phyloP scores from a whole-genome alignment of 2,888 invertebrate genomes.

The Xylota sylvarum region DNA sequence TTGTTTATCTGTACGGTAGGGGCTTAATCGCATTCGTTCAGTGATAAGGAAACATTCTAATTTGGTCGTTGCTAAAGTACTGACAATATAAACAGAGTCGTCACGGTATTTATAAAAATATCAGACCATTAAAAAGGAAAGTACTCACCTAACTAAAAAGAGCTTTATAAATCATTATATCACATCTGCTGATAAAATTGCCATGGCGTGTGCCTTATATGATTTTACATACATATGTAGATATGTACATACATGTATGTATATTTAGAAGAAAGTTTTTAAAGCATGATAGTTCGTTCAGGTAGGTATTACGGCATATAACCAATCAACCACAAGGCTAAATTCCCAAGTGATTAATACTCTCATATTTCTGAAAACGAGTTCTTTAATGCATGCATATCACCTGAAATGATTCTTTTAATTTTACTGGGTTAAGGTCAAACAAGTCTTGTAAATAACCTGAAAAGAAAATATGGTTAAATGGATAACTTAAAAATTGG shows the following conservation, averaged over 20 bases:
- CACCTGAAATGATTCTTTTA: neutral
- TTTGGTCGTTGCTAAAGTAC: slow-evolving; percentile 23
- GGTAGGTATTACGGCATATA: neutral
- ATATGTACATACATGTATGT: neutral
- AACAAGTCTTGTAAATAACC: neutral
- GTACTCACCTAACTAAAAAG: neutral
- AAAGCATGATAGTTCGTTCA: neutral
- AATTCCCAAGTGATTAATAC: neutral
- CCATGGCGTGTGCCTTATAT: neutral
- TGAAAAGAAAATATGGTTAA: neutral
- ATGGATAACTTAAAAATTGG: neutral
- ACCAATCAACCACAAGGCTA: neutral
- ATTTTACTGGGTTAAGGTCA: neutral
- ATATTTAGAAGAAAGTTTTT: neutral
- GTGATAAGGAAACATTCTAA: slow-evolving; percentile 61
- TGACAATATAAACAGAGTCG: slow-evolving; percentile 21
- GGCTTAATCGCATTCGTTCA: slow-evolving; percentile 57
- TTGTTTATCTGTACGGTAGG: slow-evolving; percentile 54
- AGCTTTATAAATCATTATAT: neutral
- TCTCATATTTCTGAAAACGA: neutral
- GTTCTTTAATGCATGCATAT: neutral
- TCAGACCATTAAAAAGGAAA: slow-evolving; percentile 2
- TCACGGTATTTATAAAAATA: slow-evolving; percentile 34
- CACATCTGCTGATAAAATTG: neutral
- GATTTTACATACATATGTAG: neutral